A percentile compares a stretch with the other conserved stretches of the same genome.
Evolutionary conservation across 2,113 vertebrate genomes (phyloP).

Genomic region (Corythornis cristatus): DNA sequence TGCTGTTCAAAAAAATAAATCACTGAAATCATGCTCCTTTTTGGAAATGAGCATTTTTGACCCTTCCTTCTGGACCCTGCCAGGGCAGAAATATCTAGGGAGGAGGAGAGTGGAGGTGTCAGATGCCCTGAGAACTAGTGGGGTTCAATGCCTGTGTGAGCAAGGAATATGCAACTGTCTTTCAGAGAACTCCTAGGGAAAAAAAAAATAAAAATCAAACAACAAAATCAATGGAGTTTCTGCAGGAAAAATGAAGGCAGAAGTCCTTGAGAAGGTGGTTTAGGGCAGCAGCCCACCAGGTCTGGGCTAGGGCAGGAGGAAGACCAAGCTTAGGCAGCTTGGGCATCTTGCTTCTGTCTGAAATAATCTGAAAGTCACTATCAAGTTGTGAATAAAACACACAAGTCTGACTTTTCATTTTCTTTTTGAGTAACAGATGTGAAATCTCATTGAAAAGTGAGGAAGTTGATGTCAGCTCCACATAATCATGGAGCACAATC

Average conservation of each 20-base stretch:
- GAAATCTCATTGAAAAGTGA: not conserved
- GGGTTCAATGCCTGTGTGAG: not conserved
- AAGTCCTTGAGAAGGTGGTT: not conserved
- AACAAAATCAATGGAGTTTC: not conserved
- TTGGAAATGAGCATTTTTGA: not conserved
- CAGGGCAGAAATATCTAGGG: not conserved
- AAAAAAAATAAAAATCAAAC: not conserved
- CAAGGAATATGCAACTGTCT: not conserved
- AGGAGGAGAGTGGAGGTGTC: not conserved
- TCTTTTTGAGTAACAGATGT: not conserved
- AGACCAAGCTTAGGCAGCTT: rapidly evolving
- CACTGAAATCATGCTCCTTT: not conserved
- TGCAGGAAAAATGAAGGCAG: not conserved
- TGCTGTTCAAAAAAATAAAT: not conserved
- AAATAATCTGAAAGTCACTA: not conserved
- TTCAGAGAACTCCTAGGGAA: not conserved
- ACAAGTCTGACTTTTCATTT: no score
- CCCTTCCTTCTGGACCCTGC: not conserved
- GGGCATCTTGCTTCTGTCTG: not conserved
- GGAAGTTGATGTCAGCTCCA: not conserved
- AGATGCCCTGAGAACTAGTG: not conserved
- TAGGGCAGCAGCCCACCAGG: not conserved
- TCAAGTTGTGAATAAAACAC: not conserved
- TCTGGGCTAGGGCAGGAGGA: not conserved
- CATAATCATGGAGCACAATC: not conserved